These are phyloP conservation scores for Trachemys scripta DNA, from an alignment of 2,113 vertebrate genomes.

Conservation along the genomic window DNA sequence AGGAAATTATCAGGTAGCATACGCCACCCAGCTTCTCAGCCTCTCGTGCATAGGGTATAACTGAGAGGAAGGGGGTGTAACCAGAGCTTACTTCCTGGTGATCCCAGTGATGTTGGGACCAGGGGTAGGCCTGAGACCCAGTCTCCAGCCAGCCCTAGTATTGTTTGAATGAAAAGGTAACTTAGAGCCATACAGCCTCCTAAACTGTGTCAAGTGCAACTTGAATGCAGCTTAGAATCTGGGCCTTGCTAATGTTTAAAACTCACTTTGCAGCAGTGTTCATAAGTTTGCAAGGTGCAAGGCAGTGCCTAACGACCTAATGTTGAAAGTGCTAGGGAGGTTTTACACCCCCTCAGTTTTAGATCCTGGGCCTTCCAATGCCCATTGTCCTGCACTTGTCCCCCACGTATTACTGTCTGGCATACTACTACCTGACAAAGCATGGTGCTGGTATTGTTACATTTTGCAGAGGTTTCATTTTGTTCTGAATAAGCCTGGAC, in stretches of 20 bases:
- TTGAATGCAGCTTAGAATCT: neutral
- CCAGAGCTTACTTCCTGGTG: neutral
- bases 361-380: neutral
- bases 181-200: neutral
- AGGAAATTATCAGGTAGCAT: neutral
- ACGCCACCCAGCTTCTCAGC: neutral
- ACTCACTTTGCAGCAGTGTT: neutral
- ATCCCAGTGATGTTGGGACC: neutral
- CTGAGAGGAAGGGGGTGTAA: fast-evolving
- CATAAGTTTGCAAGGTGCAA: neutral
- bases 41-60: neutral
- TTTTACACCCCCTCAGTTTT: neutral
- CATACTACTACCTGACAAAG: neutral
- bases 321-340: neutral
- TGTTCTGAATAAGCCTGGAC: neutral
- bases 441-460: fast-evolving
- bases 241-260: neutral
- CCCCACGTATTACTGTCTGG: neutral
- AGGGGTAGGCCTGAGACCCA: neutral
- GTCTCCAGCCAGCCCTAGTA: neutral
- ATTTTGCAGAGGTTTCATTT: neutral
- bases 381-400: neutral
- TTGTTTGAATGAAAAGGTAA: neutral
- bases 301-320: fast-evolving
- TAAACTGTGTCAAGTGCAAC: neutral